Base-by-base conservation (phyloP, 2,888 invertebrate genomes). In the Himalopsyche kuldschensis region DNA sequence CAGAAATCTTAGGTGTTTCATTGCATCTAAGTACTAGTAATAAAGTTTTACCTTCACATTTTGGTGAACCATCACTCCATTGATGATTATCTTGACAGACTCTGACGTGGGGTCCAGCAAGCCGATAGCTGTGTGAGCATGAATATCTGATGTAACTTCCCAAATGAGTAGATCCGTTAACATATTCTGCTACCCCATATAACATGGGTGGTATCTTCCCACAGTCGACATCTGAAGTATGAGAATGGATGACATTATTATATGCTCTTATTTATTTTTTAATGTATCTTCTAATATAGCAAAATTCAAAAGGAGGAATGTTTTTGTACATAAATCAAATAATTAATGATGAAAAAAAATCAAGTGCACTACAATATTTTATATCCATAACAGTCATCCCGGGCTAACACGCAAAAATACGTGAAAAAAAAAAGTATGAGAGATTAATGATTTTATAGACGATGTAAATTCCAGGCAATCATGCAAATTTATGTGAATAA, bases 31-130 rank as follows among this genome's bases (percentile, higher is more conserved):
- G 0, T 20, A 10, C 0, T 69, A 69, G 8, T 63, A 8, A 10
- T 15, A 55, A 41, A 75, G 76, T 79, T 46, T 82, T 91, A 95
- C 95, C 96, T 94, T 97, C 97, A 89, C 98, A 98, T 90, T 95
- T 94, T 0, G 97, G 97, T 0, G 96, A 93, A 0, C 93, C 91
- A 86, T 96, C 97, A 88, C 96, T 97, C 97, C 97, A 98, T 87
- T 94, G 93, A 81, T 94, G 95, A 84, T 94, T 95, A 86, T 95
- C 94, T 63, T 94, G 91, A 88, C 97, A 98, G 24, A 92, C 91
- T 83, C 97, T 91, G 77, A 94, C 93, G 0, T 94, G 92, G 0
- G 95, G 93, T 0, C 97, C 97, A 81, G 93, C 94, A 3, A 98
- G 91, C 87, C 95, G 92, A 89, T 96, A 97, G 89, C 96, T 96